Evolutionary conservation across 2,888 invertebrate species (phyloP).

Genomic region (Balanococcus diminutus): DNA sequence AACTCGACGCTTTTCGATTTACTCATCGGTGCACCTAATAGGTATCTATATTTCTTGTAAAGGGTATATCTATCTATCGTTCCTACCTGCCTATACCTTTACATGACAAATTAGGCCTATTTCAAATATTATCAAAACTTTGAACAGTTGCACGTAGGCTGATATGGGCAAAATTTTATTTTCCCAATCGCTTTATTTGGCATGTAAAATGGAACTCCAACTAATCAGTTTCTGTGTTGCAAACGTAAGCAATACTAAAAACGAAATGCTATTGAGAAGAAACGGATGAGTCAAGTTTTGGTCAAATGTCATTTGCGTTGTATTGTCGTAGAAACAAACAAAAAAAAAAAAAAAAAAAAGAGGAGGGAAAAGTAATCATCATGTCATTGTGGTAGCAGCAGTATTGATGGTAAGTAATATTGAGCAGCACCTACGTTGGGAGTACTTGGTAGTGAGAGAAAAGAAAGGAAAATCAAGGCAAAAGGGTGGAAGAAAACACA

Average conservation of each 20-base stretch:
- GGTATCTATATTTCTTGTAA: neutral
- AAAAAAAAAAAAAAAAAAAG: neutral
- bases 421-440: neutral
- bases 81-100: neutral
- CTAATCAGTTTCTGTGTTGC: neutral
- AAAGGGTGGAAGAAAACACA: neutral
- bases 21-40: neutral
- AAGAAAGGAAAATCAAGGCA: slow-evolving; percentile 2
- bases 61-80: neutral
- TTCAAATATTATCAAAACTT: no score
- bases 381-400: neutral
- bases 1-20: neutral
- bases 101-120: neutral
- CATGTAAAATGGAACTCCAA: neutral
- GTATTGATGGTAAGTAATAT: neutral
- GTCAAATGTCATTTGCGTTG: slow-evolving; percentile 30
- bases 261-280: neutral
- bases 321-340: neutral
- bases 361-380: neutral
- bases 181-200: no score
- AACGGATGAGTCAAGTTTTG: slow-evolving; percentile 2
- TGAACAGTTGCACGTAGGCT: no score
- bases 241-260: neutral
- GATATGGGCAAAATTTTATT: neutral
- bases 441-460: neutral